phyloP scores from a whole-genome alignment of 2,113 vertebrate species.

The Ovis aries region DNA sequence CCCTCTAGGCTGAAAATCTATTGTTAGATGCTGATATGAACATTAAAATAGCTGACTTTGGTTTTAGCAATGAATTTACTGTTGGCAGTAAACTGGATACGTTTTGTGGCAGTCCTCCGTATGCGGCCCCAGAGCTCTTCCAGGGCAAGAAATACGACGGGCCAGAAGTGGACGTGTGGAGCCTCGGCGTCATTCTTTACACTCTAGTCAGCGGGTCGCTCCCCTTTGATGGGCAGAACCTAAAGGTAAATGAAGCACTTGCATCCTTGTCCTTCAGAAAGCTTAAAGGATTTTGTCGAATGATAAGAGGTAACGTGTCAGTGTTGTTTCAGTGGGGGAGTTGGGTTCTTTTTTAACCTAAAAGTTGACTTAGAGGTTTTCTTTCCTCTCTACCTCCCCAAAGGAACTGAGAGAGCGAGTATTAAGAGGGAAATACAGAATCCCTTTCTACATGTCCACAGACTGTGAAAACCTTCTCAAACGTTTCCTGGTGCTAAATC shows the following conservation, averaged over 20 bases:
- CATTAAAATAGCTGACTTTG: slow-evolving; percentile 99
- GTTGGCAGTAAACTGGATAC: slow-evolving; percentile 98
- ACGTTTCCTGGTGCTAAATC: slow-evolving; percentile 98
- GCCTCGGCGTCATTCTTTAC: slow-evolving; percentile 97
- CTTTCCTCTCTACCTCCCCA: slow-evolving; percentile 16
- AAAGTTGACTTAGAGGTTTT: slow-evolving; percentile 9
- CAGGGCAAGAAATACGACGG: slow-evolving; percentile 99
- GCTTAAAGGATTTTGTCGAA: neutral
- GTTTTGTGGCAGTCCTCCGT: slow-evolving; percentile 97
- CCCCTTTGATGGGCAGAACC: slow-evolving; percentile 97
- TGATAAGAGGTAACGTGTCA: neutral
- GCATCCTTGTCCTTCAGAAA: neutral
- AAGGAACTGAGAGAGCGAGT: slow-evolving; percentile 97
- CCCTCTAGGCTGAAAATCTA: slow-evolving; percentile 94
- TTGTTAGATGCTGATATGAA: slow-evolving; percentile 99
- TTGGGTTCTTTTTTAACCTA: neutral
- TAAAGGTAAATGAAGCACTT: slow-evolving; percentile 85
- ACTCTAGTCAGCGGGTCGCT: slow-evolving; percentile 98
- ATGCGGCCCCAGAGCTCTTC: slow-evolving; percentile 97
- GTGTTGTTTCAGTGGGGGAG: neutral
- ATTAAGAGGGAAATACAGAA: slow-evolving; percentile 97
- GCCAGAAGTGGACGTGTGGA: slow-evolving; percentile 98
- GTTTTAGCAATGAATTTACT: slow-evolving; percentile 99
- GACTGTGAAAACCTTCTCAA: slow-evolving; percentile 99
- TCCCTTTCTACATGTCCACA: slow-evolving; percentile 99